Base-by-base conservation (phyloP, 2,888 invertebrate species). In the Drosophila leonis region DNA sequence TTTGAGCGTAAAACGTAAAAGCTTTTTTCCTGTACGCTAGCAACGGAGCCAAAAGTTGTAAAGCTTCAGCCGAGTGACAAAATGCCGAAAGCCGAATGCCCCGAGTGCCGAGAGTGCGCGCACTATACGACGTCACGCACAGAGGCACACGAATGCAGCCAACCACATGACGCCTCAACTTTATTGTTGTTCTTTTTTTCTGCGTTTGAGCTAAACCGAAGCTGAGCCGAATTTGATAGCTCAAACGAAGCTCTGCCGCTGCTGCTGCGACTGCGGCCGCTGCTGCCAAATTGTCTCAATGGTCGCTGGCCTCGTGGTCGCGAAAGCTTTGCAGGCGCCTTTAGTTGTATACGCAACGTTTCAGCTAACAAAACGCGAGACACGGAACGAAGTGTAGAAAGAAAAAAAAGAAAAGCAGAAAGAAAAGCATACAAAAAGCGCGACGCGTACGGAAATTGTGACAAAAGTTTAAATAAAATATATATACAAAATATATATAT, bases 271-370 rank as follows among this genome's bases (percentile, higher is more conserved):
- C 39, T 15, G 29, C 41, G 42, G 46, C 59, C 61, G 59, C 62
- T 70, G 67, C 68, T 73, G 79, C 65, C 73, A 76, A 79, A 80
- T 65, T 52, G 80, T 80, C 75, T 75, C 78, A 83, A 78, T 88
- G 81, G 76, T 63, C 49, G 24, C 52, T 68, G 78, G 88, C 88
- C 84, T 85, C 86, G 83, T 88, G 88, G 83, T 69, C 72, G 71
- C 82, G 80, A 91, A 91, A 92, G 92, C 91, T 91, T 81, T 69
- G 71, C 78, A 78, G 78, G 77, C 82, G 83, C 86, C 78, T 83
- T 73, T 89, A 91, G 91, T 92, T 91, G 90, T 91, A 88, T 88
- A 88, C 92, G 91, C 92, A 91, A 91, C 91, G 91, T 82, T 91
- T 79, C 65, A 91, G 90, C 90, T 83, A 83, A 80, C 81, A 84